Base-by-base conservation (phyloP, 2,113 vertebrate genomes). In the Coreoperca whiteheadi region DNA sequence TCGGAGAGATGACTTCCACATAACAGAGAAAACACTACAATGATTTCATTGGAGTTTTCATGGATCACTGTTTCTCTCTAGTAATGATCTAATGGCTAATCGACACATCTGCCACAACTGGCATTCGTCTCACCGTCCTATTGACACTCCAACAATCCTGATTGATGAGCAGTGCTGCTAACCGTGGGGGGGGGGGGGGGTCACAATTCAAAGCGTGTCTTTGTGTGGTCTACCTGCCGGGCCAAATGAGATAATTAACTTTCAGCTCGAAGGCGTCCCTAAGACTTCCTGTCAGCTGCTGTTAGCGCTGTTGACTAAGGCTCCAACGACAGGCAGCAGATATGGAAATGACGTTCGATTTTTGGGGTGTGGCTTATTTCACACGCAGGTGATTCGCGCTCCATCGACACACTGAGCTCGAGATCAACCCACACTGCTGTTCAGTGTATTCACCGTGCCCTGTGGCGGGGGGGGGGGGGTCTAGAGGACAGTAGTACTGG, bases 191-290 rank as follows among this genome's bases (percentile, higher is more conserved):
- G 25, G 48, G 12, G 54, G 12, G 15, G n/a, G 54, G 23, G 8
- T 39, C 46, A 37, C 70, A 57, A 51, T 70, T 74, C 66, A 80
- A 41, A 74, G 59, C 3, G 16, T 11, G 69, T 28, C 80, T 79
- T 53, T 79, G 82, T 57, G 75, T 53, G 43, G 77, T 78, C 43
- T 70, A 59, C 20, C 68, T 50, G 51, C 53, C 5, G 12, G 34
- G 43, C 66, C 3, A 0, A 78, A 74, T 2, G 18, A 81, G 72
- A 85, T 87, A 78, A 88, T 91, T 89, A 91, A 77, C 53, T 87
- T 81, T 84, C 61, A 71, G 74, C 84, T 74, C 9, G 9, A 67
- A 81, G 79, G 67, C 71, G 1, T 80, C 53, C 54, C 41, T n/a
- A 63, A 77, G 66, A 71, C 57, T 79, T 65, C 63, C 76, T 57